A percentile compares a stretch with the other conserved stretches of the same genome.
Evolutionary conservation across 1,140 invertebrate species (phyloP).

Genomic region (Ceratosolen fusciceps): DNA sequence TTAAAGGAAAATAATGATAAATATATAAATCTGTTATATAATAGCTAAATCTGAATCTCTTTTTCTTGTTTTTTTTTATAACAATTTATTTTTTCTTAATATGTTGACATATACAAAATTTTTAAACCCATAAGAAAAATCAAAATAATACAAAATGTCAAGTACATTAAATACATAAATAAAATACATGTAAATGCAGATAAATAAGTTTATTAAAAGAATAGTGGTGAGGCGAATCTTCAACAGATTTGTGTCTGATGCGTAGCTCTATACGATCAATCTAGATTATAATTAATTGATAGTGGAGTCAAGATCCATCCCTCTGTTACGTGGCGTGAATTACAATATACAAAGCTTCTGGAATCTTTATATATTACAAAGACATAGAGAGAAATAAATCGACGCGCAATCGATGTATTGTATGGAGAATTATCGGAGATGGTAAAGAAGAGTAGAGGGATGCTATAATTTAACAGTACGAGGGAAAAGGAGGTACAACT

Average conservation of each 20-base stretch:
- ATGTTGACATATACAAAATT: no score
- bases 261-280: conserved; percentile 69
- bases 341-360: conserved; percentile 43
- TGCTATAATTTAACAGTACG: conserved; percentile 44
- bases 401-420: conserved; percentile 55
- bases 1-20: no score
- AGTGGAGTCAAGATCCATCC: conserved; percentile 60
- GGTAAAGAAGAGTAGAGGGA: neutral
- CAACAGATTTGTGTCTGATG: conserved; percentile 54
- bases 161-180: no score
- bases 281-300: conserved; percentile 74
- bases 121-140: no score
- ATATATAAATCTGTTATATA: no score
- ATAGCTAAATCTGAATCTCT: no score
- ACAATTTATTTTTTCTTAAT: no score
- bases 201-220: conserved; percentile 12
- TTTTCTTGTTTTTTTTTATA: no score
- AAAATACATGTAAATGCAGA: no score
- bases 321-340: conserved; percentile 62
- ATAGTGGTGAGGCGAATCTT: conserved; percentile 69
- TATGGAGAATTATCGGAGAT: conserved; percentile 68
- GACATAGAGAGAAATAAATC: conserved; percentile 47
- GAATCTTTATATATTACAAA: conserved; percentile 1
- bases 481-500: conserved; percentile 38
- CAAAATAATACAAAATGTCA: no score